Evolutionary conservation across 1,140 invertebrate genomes (phyloP).

Genomic region (Orius insidiosus): DNA sequence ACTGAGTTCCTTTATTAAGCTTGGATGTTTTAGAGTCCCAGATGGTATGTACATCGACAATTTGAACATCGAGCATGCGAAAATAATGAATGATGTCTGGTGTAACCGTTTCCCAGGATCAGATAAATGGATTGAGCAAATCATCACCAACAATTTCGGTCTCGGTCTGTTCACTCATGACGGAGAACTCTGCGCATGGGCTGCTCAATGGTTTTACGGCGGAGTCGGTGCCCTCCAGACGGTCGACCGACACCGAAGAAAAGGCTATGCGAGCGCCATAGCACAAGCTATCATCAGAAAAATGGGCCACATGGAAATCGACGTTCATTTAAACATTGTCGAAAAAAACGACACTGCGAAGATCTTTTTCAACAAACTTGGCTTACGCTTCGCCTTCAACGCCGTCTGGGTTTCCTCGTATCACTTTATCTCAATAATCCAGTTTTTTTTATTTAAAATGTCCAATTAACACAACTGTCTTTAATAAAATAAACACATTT

Average conservation of each 20-base stretch:
- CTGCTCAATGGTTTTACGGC: background rate
- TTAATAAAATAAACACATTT: too few relatives aligned
- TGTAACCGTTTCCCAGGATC: background rate
- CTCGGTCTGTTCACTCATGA: background rate
- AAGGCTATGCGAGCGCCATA: background rate
- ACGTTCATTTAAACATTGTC: background rate
- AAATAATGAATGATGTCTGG: background rate
- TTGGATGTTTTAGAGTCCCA: slow-evolving; percentile 1
- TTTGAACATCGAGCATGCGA: background rate
- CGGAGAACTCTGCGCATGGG: slow-evolving; percentile 1
- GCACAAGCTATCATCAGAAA: background rate
- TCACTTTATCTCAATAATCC: too few relatives aligned
- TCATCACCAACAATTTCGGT: background rate
- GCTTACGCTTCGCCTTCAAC: too few relatives aligned
- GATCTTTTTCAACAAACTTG: too few relatives aligned
- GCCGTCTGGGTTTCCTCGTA: too few relatives aligned
- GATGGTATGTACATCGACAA: slow-evolving; percentile 3
- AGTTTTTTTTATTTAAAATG: too few relatives aligned
- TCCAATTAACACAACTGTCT: too few relatives aligned
- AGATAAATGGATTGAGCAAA: background rate
- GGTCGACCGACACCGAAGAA: slow-evolving; percentile 2
- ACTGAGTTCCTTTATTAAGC: too few relatives aligned
- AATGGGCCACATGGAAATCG: background rate
- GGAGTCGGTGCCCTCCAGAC: slow-evolving; percentile 4
- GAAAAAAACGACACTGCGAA: background rate